phyloP scores from a whole-genome alignment of 2,888 invertebrate species.

The Cosmia trapezina region DNA sequence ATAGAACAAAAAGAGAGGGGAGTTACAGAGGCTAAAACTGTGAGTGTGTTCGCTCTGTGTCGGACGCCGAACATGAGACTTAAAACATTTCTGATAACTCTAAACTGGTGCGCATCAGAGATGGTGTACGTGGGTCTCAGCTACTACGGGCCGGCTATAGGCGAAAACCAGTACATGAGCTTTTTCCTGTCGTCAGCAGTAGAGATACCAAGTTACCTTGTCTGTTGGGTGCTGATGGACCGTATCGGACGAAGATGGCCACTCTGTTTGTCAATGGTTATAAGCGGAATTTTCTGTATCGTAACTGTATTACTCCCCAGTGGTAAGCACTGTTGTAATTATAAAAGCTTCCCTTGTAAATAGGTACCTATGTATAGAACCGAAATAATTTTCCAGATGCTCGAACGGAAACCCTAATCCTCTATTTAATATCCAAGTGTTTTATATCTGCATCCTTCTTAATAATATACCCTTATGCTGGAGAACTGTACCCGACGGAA shows the following conservation, averaged over 20 bases:
- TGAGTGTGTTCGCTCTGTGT: conserved; percentile 92
- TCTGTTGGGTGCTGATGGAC: conserved; percentile 97
- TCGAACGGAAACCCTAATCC: conserved; percentile 92
- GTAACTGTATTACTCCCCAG: conserved; percentile 95
- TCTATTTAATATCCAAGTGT: conserved; percentile 96
- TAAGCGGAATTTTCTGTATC: conserved; percentile 96
- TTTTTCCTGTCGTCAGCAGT: conserved; percentile 96
- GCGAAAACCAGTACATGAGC: conserved; percentile 96
- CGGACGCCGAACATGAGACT: conserved; percentile 97
- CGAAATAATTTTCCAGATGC: conserved; percentile 91
- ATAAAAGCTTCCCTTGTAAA: conserved; percentile 41
- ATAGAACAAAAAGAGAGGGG: conserved; percentile 91
- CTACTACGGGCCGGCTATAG: conserved; percentile 97
- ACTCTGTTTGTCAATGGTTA: conserved; percentile 95
- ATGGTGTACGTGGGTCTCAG: conserved; percentile 97
- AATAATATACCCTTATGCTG: conserved; percentile 97
- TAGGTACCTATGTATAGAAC: conserved; percentile 48
- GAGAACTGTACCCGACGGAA: conserved; percentile 97
- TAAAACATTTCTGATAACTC: conserved; percentile 95
- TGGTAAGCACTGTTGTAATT: conserved; percentile 86
- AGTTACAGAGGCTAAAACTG: conserved; percentile 76
- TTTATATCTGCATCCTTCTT: conserved; percentile 97
- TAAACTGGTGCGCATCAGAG: conserved; percentile 98
- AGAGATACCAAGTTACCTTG: conserved; percentile 96
- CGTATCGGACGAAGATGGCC: conserved; percentile 97